A percentile compares a stretch with the other conserved stretches of the same genome.
phyloP scores from a whole-genome alignment of 2,113 vertebrate species.

The Amia ocellicauda region DNA sequence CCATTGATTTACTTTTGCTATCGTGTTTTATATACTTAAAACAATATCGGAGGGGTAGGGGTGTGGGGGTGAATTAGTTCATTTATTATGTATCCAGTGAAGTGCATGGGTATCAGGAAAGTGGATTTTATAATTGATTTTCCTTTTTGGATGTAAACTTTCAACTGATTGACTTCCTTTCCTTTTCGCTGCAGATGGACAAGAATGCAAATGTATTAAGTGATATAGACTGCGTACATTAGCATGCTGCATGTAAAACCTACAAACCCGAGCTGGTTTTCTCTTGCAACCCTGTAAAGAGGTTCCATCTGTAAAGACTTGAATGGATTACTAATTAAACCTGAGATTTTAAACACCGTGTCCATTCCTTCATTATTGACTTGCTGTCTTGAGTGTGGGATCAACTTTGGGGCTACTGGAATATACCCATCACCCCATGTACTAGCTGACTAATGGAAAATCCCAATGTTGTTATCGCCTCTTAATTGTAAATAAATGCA shows the following conservation, averaged over 20 bases:
- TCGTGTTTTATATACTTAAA: too few species aligned
- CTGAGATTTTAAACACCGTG: neutral
- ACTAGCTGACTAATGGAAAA: too few species aligned
- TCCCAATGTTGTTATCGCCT: too few species aligned
- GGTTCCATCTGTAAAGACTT: constrained; percentile 18
- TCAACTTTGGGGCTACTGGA: neutral
- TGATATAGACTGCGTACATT: constrained; percentile 1
- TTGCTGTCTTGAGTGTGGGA: neutral
- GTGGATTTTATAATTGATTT: constrained; percentile 8
- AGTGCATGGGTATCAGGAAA: neutral
- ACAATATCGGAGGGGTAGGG: too few species aligned
- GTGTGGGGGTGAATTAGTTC: neutral
- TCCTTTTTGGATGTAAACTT: neutral
- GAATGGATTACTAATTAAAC: constrained; percentile 15
- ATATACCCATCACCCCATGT: too few species aligned
- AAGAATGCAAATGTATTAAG: constrained; percentile 13
- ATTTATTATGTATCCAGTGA: too few species aligned
- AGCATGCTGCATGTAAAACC: constrained; percentile 23
- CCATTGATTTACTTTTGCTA: too few species aligned
- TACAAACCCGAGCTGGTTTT: neutral
- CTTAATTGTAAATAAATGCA: too few species aligned
- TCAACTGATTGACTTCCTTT: neutral
- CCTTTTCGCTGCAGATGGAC: constrained; percentile 10
- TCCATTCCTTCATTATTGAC: neutral
- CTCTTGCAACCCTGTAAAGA: constrained; percentile 9